Conservation (phyloP, 2,797 vertebrate species). For the Amphiprion clarkii region DNA sequence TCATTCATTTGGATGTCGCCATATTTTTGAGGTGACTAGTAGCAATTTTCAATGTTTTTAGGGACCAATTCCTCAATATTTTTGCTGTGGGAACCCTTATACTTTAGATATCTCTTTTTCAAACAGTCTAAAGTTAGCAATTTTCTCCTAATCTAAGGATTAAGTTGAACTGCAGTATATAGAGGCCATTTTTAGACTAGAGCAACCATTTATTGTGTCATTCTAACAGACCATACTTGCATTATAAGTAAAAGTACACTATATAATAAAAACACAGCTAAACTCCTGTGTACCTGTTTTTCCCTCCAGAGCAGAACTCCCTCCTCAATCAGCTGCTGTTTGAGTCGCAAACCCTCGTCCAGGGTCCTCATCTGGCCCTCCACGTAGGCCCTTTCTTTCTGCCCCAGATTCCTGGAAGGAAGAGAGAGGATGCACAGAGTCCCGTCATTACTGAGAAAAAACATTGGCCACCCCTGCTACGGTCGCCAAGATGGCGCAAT, state of each 20-base stretch:
- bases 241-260: too few relatives aligned
- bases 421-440: conserved; percentile 32
- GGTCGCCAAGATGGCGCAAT: conserved; percentile 66
- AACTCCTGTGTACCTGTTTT: conserved; percentile 78
- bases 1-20: too few relatives aligned
- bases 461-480: conserved; percentile 57
- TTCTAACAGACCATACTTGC: too few relatives aligned
- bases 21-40: background rate
- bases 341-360: conserved; percentile 81
- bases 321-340: conserved; percentile 84
- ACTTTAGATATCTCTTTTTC: too few relatives aligned
- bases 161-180: too few relatives aligned
- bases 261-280: conserved; percentile 3
- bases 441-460: conserved; percentile 68
- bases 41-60: too few relatives aligned
- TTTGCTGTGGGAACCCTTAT: too few relatives aligned
- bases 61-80: too few relatives aligned
- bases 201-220: too few relatives aligned
- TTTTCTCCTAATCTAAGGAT: too few relatives aligned
- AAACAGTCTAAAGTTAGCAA: too few relatives aligned
- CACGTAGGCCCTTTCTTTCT: conserved; percentile 79
- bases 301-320: conserved; percentile 83
- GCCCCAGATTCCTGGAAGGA: conserved; percentile 81
- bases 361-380: conserved; percentile 83
- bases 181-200: too few relatives aligned